Conservation (phyloP, 2,888 invertebrate genomes). For the Drosophila falleni region DNA sequence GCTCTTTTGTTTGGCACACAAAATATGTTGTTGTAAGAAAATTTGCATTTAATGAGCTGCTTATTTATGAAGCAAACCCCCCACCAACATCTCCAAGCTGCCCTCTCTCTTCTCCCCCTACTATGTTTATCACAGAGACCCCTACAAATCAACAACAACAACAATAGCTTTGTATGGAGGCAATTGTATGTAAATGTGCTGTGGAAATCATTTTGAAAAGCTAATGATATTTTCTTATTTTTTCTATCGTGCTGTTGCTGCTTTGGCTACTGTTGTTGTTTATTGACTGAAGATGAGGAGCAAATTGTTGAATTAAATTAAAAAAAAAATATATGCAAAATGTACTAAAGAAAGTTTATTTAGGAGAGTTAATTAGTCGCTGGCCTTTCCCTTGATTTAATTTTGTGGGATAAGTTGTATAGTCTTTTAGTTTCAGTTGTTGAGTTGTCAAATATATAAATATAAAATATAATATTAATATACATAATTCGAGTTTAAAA, state of each 20-base stretch:
- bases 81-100: background rate
- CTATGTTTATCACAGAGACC: conserved; percentile 1
- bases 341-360: conserved; percentile 37
- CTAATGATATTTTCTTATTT: conserved; percentile 52
- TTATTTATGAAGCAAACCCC: conserved; percentile 36
- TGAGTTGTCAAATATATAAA: no score
- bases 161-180: conserved; percentile 23
- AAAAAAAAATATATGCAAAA: conserved; percentile 12
- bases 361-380: conserved; percentile 25
- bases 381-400: conserved; percentile 3
- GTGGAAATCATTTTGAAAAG: conserved; percentile 64
- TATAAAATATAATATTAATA: no score
- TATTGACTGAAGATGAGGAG: conserved; percentile 32
- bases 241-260: conserved; percentile 20
- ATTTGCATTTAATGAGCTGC: conserved; percentile 77
- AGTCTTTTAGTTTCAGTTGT: background rate
- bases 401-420: conserved; percentile 1
- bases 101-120: background rate
- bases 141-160: conserved; percentile 4
- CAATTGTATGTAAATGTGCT: conserved; percentile 70
- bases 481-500: no score
- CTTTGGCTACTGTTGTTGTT: conserved; percentile 21
- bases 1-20: conserved; percentile 56
- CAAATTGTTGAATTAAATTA: conserved; percentile 36
- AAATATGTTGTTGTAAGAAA: conserved; percentile 46